Base-by-base conservation (phyloP, 1,140 invertebrate genomes). In the Chironomus tepperi region DNA sequence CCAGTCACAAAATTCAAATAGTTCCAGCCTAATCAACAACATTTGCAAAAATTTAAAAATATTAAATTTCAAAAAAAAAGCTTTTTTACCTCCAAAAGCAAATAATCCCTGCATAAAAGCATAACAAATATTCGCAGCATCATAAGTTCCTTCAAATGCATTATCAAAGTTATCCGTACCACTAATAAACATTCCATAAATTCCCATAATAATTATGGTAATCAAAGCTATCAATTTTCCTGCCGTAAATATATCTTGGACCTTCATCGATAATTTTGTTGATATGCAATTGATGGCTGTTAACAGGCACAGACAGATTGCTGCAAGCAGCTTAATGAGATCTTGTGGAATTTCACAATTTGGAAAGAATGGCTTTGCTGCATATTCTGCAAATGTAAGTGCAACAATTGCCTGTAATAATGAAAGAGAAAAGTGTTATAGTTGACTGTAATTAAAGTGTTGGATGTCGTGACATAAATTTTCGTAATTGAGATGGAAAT, bases 51-150 rank as follows among this genome's bases (percentile, higher is more conserved):
- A 7, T 10, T 57, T 57, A 12, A 57, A 57, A n/a, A 57, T 7
- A 2, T 57, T 7, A 12, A 57, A 57, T 3, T 3, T 2, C 9
- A 57, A 2, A 57, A 12, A 10, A 12, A 57, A n/a, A n/a, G n/a
- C n/a, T n/a, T n/a, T n/a, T 7, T 57, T 7, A 57, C 93, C 96
- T 73, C 95, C 94, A 82, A 97, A 98, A n/a, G 96, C 95, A 85
- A 98, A 98, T 0, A 98, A 85, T n/a, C 95, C 95, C 0, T 93
- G 93, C 82, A 97, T 97, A 79, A 97, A 96, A 0, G 94, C 93
- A 70, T 96, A 83, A 0, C 93, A 89, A 75, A 96, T 84, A 73
- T 84, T 85, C 0, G 84, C 82, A 3, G 85, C 79, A 47, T 86
- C 85, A 73, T 88, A 89, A 42, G 88, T 85, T 24, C 90, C 88